A percentile compares a stretch with the other conserved stretches of the same genome.
These are phyloP conservation scores for Leucophenga montana DNA, from an alignment of 2,888 invertebrate species.

Conservation along the genomic window DNA sequence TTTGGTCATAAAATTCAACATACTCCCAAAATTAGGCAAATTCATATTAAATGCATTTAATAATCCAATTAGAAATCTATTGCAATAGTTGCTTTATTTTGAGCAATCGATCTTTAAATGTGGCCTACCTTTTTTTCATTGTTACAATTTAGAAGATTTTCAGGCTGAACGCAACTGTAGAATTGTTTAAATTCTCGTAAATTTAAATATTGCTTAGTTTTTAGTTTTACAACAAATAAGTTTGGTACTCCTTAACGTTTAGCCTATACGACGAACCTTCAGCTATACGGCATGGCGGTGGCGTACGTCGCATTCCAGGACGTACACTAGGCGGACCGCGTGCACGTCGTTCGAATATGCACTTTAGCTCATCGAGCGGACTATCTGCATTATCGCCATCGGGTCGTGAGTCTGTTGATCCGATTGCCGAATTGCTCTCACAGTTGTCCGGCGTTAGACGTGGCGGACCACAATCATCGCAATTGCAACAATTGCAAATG, in stretches of 20 bases:
- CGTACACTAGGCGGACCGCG: slow-evolving; percentile 84
- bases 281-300: slow-evolving; percentile 81
- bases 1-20: too few species aligned
- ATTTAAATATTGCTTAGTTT: too few species aligned
- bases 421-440: slow-evolving; percentile 95
- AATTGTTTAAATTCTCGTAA: too few species aligned
- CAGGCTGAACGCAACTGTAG: too few species aligned
- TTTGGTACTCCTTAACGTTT: slow-evolving; percentile 75
- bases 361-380: slow-evolving; percentile 91
- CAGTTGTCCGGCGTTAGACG: slow-evolving; percentile 94
- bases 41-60: too few species aligned
- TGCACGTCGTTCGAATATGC: slow-evolving; percentile 93
- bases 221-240: neutral
- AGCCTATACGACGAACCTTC: slow-evolving; percentile 87
- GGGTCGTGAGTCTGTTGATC: slow-evolving; percentile 94
- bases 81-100: too few species aligned
- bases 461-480: slow-evolving; percentile 79
- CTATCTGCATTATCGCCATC: slow-evolving; percentile 89
- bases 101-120: too few species aligned
- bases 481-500: slow-evolving; percentile 95
- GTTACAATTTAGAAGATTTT: too few species aligned
- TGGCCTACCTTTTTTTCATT: too few species aligned
- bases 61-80: too few species aligned
- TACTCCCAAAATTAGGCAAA: too few species aligned
- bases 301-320: slow-evolving; percentile 84